Evolutionary conservation across 1,140 invertebrate genomes (phyloP).

Genomic region (Onthophagus taurus): DNA sequence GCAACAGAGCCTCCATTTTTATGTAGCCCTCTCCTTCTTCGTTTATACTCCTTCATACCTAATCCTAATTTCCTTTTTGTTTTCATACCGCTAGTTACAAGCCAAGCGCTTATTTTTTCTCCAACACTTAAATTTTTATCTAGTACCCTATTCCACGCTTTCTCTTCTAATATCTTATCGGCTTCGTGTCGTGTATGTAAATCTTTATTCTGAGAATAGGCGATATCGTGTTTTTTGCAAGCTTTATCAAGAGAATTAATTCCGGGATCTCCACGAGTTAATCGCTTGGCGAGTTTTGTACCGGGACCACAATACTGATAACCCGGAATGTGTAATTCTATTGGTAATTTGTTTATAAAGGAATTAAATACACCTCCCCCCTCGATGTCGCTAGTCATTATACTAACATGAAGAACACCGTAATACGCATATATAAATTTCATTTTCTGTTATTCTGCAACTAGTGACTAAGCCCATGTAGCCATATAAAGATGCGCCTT

Average conservation of each 20-base stretch:
- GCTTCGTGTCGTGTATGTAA: not conserved
- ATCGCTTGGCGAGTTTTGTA: not conserved
- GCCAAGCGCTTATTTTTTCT: too few species aligned
- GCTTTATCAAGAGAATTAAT: too few species aligned
- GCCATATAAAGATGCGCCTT: not conserved
- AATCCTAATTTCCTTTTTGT: too few species aligned
- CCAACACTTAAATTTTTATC: too few species aligned
- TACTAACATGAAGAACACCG: not conserved
- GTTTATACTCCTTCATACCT: too few species aligned
- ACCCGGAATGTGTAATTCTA: slow-evolving; percentile 39
- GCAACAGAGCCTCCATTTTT: too few species aligned
- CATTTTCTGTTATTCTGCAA: not conserved
- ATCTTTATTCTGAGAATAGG: slow-evolving; percentile 1
- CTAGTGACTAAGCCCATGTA: too few species aligned
- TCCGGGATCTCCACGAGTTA: not conserved
- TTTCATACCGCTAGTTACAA: too few species aligned
- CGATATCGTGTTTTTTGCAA: slow-evolving; percentile 3
- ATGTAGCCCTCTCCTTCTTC: too few species aligned
- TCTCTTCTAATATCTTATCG: too few species aligned
- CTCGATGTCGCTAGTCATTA: not conserved
- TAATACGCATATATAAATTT: too few species aligned
- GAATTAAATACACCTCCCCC: slow-evolving; percentile 12
- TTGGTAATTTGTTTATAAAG: slow-evolving; percentile 36
- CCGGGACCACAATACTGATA: slow-evolving; percentile 36
- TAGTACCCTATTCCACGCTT: too few species aligned